phyloP scores from a whole-genome alignment of 2,113 vertebrate species.

The Nestor notabilis region DNA sequence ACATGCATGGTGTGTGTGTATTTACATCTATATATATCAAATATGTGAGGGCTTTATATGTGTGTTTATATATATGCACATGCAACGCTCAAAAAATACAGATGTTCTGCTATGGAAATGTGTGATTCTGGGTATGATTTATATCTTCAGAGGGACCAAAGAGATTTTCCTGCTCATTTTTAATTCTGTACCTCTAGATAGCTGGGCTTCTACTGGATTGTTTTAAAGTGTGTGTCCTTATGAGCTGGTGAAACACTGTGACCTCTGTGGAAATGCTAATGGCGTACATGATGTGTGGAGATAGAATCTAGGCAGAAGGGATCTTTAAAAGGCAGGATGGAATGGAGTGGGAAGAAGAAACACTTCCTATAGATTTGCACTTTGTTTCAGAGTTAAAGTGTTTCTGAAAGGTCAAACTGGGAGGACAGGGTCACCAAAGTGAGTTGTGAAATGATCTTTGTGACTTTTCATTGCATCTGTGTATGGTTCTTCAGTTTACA shows the following conservation, averaged over 20 bases:
- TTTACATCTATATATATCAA: neutral
- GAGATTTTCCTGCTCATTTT: neutral
- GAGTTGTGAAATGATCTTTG: neutral
- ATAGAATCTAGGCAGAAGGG: neutral
- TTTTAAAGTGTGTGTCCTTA: neutral
- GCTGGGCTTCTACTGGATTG: neutral
- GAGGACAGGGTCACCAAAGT: neutral
- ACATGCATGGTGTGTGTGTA: rapidly evolving
- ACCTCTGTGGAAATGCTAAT: neutral
- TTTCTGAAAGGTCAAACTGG: neutral
- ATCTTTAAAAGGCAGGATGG: neutral
- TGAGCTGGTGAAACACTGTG: neutral
- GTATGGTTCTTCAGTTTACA: neutral
- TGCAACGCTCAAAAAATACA: neutral
- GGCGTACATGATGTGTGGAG: neutral
- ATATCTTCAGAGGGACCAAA: neutral
- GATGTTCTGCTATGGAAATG: neutral
- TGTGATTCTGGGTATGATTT: neutral
- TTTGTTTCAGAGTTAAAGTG: neutral
- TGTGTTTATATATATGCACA: neutral
- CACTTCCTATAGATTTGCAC: neutral
- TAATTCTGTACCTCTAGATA: rapidly evolving
- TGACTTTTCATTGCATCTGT: neutral
- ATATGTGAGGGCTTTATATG: neutral
- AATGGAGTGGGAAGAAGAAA: neutral